phyloP scores from a whole-genome alignment of 2,113 vertebrate genomes.

The Narcine bancroftii region DNA sequence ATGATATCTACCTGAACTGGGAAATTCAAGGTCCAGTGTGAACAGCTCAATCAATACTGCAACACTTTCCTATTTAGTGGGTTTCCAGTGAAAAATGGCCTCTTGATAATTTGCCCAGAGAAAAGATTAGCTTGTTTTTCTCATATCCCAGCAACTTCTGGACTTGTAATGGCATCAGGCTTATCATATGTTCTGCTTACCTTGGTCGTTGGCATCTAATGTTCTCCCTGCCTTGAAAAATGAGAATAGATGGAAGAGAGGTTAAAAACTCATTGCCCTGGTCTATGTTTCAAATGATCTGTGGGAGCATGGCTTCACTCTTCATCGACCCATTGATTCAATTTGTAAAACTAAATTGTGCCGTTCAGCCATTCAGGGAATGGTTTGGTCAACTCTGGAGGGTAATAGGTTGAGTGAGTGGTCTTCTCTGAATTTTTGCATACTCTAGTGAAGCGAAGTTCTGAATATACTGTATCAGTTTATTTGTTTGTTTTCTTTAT shows the following conservation, averaged over 20 bases:
- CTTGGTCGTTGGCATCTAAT: background rate
- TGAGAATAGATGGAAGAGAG: background rate
- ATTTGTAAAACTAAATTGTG: background rate
- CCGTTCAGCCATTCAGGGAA: background rate
- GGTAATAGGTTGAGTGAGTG: background rate
- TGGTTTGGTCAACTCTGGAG: background rate
- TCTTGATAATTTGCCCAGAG: conserved; percentile 42
- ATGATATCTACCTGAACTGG: too few species aligned
- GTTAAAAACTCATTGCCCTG: background rate
- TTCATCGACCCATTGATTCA: background rate
- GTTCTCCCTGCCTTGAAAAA: background rate
- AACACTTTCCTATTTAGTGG: too few species aligned
- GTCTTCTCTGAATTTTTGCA: background rate
- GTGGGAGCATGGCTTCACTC: background rate
- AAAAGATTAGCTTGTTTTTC: conserved; percentile 41
- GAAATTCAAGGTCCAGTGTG: too few species aligned
- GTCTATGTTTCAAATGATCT: background rate
- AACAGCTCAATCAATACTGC: too few species aligned
- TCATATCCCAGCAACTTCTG: background rate
- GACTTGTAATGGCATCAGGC: background rate
- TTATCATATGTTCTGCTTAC: background rate
- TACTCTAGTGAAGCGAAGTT: background rate
- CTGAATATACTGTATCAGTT: background rate
- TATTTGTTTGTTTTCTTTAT: background rate
- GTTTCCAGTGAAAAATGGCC: too few species aligned